phyloP scores from a whole-genome alignment of 2,113 vertebrate genomes.

The Platysteira castanea region DNA sequence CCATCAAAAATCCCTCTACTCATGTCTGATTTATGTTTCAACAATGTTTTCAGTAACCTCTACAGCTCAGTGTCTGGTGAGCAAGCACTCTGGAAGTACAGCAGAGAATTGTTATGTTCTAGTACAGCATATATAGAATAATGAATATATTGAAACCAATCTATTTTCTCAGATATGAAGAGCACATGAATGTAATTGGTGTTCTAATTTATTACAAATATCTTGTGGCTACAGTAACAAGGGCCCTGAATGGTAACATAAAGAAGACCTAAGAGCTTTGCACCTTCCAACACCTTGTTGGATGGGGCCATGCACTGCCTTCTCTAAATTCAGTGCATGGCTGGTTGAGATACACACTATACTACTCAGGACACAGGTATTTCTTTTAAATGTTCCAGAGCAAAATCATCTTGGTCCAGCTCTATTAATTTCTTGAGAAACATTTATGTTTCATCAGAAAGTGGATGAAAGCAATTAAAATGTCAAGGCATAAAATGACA shows the following conservation, averaged over 20 bases:
- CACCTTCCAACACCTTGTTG: not conserved
- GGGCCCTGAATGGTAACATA: not conserved
- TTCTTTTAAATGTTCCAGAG: not conserved
- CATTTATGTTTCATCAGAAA: not conserved
- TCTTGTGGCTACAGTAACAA: not conserved
- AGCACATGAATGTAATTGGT: not conserved
- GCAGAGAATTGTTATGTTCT: not conserved
- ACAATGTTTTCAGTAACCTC: not conserved
- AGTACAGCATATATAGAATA: not conserved
- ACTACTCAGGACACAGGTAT: not conserved
- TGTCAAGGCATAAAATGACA: not conserved
- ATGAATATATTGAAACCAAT: conserved; percentile 1
- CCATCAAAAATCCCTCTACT: not conserved
- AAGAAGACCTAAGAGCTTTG: not conserved
- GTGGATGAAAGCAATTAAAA: not conserved
- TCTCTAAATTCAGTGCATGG: not conserved
- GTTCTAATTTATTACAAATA: conserved; percentile 16
- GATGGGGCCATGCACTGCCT: not conserved
- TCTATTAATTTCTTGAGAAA: not conserved
- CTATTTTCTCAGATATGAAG: not conserved
- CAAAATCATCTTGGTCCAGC: not conserved
- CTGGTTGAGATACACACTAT: not conserved
- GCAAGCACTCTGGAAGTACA: not conserved
- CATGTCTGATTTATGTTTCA: conserved; percentile 2
- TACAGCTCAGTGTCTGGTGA: not conserved